Evolutionary conservation across 2,888 invertebrate genomes (phyloP).

Genomic region (Helicoverpa assulta): DNA sequence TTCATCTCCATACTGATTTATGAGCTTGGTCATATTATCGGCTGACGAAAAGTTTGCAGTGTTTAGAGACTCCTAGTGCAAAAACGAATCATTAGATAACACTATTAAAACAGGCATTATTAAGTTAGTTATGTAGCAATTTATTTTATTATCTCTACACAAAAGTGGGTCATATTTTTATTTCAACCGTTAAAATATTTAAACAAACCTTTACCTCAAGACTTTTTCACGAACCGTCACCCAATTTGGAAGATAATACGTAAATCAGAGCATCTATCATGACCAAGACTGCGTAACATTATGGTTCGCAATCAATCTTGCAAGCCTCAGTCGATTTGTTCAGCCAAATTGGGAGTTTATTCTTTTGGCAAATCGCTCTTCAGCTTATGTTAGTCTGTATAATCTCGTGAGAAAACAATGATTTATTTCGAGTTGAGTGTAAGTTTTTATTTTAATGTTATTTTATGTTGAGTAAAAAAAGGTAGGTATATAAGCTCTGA

Average conservation of each 20-base stretch:
- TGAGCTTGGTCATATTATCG: no score
- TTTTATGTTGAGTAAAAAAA: no score
- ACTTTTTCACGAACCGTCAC: not conserved
- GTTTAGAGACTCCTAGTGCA: no score
- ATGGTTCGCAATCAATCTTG: conserved; percentile 65
- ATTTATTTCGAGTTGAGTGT: not conserved
- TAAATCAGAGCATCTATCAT: conserved; percentile 32
- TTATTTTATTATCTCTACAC: no score
- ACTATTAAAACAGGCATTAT: no score
- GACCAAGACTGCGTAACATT: conserved; percentile 48
- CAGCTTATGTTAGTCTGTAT: conserved; percentile 17
- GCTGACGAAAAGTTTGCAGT: no score
- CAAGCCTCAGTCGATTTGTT: conserved; percentile 49
- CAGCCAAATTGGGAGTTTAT: conserved; percentile 53
- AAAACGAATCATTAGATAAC: no score
- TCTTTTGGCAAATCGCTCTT: conserved; percentile 42
- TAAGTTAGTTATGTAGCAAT: no score
- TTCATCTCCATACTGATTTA: no score
- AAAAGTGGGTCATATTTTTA: no score
- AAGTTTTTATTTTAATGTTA: no score
- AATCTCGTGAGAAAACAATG: conserved; percentile 20
- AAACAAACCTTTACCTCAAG: not conserved
- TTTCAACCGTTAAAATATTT: not conserved
- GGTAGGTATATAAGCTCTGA: no score
- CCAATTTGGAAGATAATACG: conserved; percentile 1